Evolutionary conservation across 2,797 vertebrate genomes (phyloP).

Genomic region (Acrossocheilus wenchowensis): DNA sequence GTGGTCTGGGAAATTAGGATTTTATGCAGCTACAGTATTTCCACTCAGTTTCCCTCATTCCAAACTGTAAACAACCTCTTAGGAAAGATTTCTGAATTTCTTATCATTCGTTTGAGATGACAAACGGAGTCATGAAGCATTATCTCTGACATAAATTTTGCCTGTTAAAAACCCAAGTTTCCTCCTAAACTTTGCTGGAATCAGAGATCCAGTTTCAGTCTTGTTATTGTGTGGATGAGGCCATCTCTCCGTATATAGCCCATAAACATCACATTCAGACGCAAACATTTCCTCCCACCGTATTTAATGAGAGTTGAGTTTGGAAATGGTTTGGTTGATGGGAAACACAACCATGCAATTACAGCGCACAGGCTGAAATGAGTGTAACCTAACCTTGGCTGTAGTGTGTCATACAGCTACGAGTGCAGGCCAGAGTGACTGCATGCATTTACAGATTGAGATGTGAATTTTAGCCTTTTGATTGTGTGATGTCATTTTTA

Average conservation of each 20-base stretch:
- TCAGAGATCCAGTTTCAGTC: constrained; percentile 62
- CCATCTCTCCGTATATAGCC: constrained; percentile 54
- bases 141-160: constrained; percentile 49
- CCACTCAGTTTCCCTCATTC: neutral
- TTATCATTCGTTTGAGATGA: constrained; percentile 13
- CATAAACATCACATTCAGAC: constrained; percentile 64
- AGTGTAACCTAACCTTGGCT: constrained; percentile 64
- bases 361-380: constrained; percentile 54
- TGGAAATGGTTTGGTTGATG: constrained; percentile 56
- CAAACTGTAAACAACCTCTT: neutral
- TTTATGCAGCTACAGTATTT: constrained; percentile 28
- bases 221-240: constrained; percentile 64
- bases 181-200: constrained; percentile 58
- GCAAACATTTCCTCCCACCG: constrained; percentile 62
- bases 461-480: neutral
- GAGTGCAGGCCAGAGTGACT: constrained; percentile 37
- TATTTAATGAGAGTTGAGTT: constrained; percentile 59
- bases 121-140: constrained; percentile 10
- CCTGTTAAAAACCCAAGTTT: constrained; percentile 56
- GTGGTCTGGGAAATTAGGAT: constrained; percentile 27
- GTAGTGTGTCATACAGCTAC: constrained; percentile 50
- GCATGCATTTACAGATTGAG: constrained; percentile 46
- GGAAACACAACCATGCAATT: constrained; percentile 64
- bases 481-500: constrained; percentile 26
- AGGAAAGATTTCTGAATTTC: constrained; percentile 11